Evolutionary conservation across 2,797 vertebrate genomes (phyloP), one percentile per base, ranked within the genome.

Genomic region (Petrocephalus sullivani): DNA sequence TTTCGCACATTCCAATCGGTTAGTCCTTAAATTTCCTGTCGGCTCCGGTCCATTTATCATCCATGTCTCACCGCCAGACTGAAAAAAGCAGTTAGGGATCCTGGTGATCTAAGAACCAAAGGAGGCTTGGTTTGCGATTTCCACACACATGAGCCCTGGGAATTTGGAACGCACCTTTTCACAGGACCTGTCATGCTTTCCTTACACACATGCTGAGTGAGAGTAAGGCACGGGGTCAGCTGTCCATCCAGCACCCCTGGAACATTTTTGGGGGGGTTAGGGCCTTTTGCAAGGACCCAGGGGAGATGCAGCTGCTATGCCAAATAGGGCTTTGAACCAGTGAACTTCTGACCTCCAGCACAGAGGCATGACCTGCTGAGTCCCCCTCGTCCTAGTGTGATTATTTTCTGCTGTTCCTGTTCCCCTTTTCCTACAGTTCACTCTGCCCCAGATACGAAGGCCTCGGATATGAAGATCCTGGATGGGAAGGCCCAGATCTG

Each of bases 11-110:
- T 53, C 41, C 81, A 4, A 53, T 21, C 81, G 46, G 81, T 46
- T 78, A 78, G 71, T 53, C 81, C 41, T 83, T 53, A 83, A 83
- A 83, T 83, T 49, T 83, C 81, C 81, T 83, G 81, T 53, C 81
- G 19, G 81, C 37, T 41, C 37, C 37, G 6, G 71, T 78, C 37
- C 71, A 46, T 78, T 78, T 46, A 78, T 78, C 71, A 46, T 78
- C 37, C 71, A 4, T 19, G 33, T 46, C 71, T 78, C 37, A 23
- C 37, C 71, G 16, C 16, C 37, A 78, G 37, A 46, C 71, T 46
- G 37, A 78, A 3, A 41, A 78, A 8, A 16, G 37, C 71, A 10
- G 23, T 7, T 41, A 78, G 37, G 16, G 37, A 78, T 14, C 14
- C 37, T 0, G 37, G 37, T 16, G 6, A 8, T 46, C 37, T n/a